These are phyloP conservation scores for Malachius bipustulatus DNA, from an alignment of 2,888 invertebrate genomes.

Conservation along the genomic window DNA sequence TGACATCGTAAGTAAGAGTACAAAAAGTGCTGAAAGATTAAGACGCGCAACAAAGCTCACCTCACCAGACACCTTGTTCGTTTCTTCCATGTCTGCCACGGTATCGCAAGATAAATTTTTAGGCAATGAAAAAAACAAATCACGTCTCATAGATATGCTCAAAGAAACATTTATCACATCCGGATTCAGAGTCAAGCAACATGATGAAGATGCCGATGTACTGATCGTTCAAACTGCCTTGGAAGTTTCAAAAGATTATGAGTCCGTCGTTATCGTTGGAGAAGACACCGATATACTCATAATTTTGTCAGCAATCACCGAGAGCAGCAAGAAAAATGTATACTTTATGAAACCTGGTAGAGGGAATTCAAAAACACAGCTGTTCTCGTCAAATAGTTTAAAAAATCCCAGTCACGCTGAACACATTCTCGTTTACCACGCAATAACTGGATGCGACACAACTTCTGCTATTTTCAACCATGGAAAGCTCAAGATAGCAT, in stretches of 20 bases:
- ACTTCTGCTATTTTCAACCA: conserved; percentile 16
- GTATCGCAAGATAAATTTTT: conserved; percentile 18
- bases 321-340: conserved; percentile 5
- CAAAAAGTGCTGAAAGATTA: conserved; percentile 21
- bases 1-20: conserved; percentile 17
- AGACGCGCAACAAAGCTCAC: conserved; percentile 20
- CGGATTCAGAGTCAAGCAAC: conserved; percentile 1
- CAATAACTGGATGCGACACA: conserved; percentile 13
- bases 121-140: conserved; percentile 18
- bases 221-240: conserved; percentile 15
- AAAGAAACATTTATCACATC: conserved; percentile 21
- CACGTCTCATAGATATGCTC: too few species aligned
- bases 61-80: conserved; percentile 20
- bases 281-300: conserved; percentile 4
- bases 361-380: not conserved
- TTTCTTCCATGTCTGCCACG: not conserved
- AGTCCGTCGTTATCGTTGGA: conserved; percentile 2
- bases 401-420: conserved; percentile 1
- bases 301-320: not conserved
- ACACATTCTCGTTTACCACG: too few species aligned
- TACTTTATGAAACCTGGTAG: conserved; percentile 12
- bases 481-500: conserved; percentile 13
- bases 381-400: conserved; percentile 3
- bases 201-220: not conserved
- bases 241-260: conserved; percentile 9